Evolutionary conservation across 2,888 invertebrate genomes (phyloP), one percentile per base, ranked within the genome.

Genomic region (Pachliopta kotzebuea): DNA sequence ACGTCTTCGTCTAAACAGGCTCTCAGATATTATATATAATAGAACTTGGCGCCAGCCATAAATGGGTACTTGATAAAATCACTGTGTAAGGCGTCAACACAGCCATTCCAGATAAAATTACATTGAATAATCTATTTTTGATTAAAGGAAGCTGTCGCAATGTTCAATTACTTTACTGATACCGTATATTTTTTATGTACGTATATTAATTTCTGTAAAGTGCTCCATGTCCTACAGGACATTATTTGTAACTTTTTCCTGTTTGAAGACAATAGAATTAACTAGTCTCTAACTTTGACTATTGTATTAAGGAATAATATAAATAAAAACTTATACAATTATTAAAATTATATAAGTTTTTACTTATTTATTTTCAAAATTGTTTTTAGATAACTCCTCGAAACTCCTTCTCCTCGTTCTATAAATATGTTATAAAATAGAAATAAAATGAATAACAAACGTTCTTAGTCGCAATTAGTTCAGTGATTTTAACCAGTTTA

Each of bases 11-110:
- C 76, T 76, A 69, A 72, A 74, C 72, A 74, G 74, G 72, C 76
- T 76, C 70, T 79, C 75, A 81, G 56, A 31, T 62, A 62, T 55
- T 23, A 81, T 76, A 76, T 72, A 76, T 81, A 83, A 85, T 85
- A 83, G 81, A 80, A 81, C 77, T 72, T 81, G 89, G 89, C 90
- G 90, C 89, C 89, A 82, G 82, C 67, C 70, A 77, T 76, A 76
- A 80, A 71, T 83, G 81, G 79, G 81, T 77, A 75, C 77, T 75
- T 77, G 90, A 89, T 89, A 87, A 75, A 77, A 90, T 90, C 89
- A 74, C 73, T 70, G 76, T 76, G 79, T 73, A 72, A 80, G 82
- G 82, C 83, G 78, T 85, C 81, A 78, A 80, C 78, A 80, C 74
- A 75, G 74, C 69, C 71, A 71, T 67, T 73, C 77, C 78, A 76